These are phyloP conservation scores for Anoplius nigerrimus DNA, from an alignment of 2,888 invertebrate species.

Conservation along the genomic window DNA sequence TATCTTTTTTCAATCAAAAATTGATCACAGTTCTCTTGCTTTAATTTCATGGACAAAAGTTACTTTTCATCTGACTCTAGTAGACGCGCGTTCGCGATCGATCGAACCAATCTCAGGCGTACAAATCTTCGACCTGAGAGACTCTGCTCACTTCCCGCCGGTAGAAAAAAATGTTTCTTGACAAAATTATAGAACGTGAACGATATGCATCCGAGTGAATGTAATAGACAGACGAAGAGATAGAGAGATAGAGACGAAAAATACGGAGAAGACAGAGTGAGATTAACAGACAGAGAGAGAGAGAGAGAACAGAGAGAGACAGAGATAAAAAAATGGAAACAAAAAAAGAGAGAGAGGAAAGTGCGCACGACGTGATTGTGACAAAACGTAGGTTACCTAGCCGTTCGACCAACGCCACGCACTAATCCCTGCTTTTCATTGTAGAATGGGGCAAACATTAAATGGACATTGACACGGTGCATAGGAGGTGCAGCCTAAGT, in stretches of 20 bases:
- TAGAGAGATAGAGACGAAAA: background rate
- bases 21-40: background rate
- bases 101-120: constrained; percentile 50
- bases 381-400: constrained; percentile 46
- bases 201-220: too few species aligned
- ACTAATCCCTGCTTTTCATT: constrained; percentile 63
- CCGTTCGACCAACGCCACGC: constrained; percentile 67
- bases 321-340: too few species aligned
- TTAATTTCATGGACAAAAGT: constrained; percentile 13
- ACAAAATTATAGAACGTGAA: too few species aligned
- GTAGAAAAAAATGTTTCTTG: too few species aligned
- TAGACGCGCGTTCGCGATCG: constrained; percentile 57
- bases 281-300: background rate
- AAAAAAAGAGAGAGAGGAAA: background rate
- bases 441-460: constrained; percentile 71
- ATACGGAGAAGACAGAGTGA: background rate
- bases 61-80: constrained; percentile 27
- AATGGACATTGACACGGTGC: constrained; percentile 73
- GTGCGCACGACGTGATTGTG: constrained; percentile 24
- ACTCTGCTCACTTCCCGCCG: constrained; percentile 21
- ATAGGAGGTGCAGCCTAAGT: constrained; percentile 64
- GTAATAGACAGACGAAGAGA: background rate
- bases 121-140: constrained; percentile 7
- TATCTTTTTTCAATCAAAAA: background rate
- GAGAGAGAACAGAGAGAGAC: too few species aligned